These are phyloP conservation scores for Sylvilagus floridanus DNA, from an alignment of 2,797 vertebrate genomes.

Conservation along the genomic window DNA sequence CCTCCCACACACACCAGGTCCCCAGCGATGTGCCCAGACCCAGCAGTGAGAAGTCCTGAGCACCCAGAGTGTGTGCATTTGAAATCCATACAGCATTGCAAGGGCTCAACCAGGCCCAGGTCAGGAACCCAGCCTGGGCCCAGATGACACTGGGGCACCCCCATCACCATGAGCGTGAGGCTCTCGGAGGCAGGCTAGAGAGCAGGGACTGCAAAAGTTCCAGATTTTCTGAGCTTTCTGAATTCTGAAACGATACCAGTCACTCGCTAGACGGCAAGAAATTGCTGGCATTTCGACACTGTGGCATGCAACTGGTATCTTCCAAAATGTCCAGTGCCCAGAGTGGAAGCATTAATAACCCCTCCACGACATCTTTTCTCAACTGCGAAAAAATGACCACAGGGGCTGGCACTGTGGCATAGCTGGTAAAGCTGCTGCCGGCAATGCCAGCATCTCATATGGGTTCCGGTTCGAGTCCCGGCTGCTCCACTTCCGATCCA, in stretches of 20 bases:
- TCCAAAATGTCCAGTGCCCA: not conserved
- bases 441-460: too few species aligned
- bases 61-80: not conserved
- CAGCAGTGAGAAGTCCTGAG: accelerated
- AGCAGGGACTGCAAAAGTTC: not conserved
- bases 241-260: not conserved
- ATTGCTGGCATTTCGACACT: not conserved
- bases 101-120: not conserved
- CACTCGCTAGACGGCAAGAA: not conserved
- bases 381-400: too few species aligned
- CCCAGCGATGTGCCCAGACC: not conserved
- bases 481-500: too few species aligned
- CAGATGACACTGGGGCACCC: not conserved
- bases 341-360: too few species aligned
- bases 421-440: too few species aligned
- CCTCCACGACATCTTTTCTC: too few species aligned
- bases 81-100: not conserved
- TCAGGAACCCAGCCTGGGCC: not conserved
- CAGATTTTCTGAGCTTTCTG: not conserved
- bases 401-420: too few species aligned
- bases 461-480: too few species aligned
- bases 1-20: not conserved
- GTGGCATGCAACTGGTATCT: not conserved
- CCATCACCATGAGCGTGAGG: not conserved
- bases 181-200: not conserved